Percentiles rank a stretch among this genome's conserved stretches.
Evolutionary conservation across 1,140 invertebrate species (phyloP).

Genomic region (Trialeurodes vaporariorum): DNA sequence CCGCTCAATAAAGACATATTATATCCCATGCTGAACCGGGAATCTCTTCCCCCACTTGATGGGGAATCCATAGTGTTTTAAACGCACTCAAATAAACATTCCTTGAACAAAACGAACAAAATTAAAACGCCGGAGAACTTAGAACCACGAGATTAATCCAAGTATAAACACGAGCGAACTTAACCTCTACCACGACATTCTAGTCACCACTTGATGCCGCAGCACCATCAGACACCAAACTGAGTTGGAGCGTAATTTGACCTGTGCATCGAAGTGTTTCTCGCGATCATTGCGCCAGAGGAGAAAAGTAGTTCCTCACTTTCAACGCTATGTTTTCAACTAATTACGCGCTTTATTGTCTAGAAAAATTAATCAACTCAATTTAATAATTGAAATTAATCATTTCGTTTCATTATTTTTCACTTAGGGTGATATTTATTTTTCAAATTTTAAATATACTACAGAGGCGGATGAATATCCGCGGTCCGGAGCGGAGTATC

Average conservation of each 20-base stretch:
- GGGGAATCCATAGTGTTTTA: constrained; percentile 52
- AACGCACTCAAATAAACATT: constrained; percentile 14
- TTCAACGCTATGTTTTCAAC: neutral
- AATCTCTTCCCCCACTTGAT: constrained; percentile 61
- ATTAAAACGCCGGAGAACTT: neutral
- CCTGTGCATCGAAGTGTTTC: neutral
- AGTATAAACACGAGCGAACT: constrained; percentile 7
- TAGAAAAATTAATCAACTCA: too few species aligned
- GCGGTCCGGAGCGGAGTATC: constrained; percentile 9
- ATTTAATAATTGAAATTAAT: too few species aligned
- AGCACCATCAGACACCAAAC: constrained; percentile 7
- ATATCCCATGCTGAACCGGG: constrained; percentile 72
- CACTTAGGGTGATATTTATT: too few species aligned
- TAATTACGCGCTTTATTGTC: too few species aligned
- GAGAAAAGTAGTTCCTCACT: neutral
- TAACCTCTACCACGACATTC: neutral
- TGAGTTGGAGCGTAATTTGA: constrained; percentile 7
- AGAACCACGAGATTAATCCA: constrained; percentile 10
- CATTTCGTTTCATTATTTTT: too few species aligned
- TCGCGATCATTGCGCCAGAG: neutral
- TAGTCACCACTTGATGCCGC: neutral
- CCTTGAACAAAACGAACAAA: constrained; percentile 9
- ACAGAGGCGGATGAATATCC: constrained; percentile 12
- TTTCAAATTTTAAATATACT: constrained; percentile 15
- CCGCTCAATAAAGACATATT: constrained; percentile 65